Evolutionary conservation across 1,140 invertebrate genomes (phyloP), one percentile per base, ranked within the genome.

Genomic region (Stegodyphus dumicola): DNA sequence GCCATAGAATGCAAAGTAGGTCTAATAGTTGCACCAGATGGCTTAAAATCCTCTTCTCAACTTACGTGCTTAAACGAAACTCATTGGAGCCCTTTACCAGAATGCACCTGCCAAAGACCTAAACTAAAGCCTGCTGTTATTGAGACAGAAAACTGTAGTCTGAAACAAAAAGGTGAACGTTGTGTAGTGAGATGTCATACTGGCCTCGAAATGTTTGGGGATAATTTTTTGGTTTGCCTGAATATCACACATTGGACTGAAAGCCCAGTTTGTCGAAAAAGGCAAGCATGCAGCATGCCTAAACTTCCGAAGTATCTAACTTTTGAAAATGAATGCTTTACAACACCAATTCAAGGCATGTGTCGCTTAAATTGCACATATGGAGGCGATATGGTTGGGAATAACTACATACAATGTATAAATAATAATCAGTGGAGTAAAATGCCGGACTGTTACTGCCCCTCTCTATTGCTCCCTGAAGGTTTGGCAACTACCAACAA

Each of bases 361-460:
- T 81, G 70, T 51, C n/a, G 6, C 2, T 9, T 81, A 33, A 2
- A 52, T 0, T 74, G 79, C 15, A 65, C 51, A 53, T 49, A 65
- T 48, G n/a, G 11, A 18, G 70, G 56, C 15, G 33, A 74, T 18
- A 52, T 81, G 17, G 6, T 81, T 5, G 71, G 71, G 4, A 73
- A 53, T 17, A 65, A 17, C 5, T 52, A 65, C 54, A 74, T 81
- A n/a, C 11, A 15, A 60, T 81, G 70, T 13, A 53, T 65, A n/a
- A 52, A 74, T 74, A n/a, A 9, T 0, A 17, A 2, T 60, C 7
- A 53, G 10, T 81, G 79, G 79, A 18, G 7, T 10, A 6, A 9
- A 7, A 52, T 81, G 2, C 79, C 79, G 0, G n/a, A 81, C 1
- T 81, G 79, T 33, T 60, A 13, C 6, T 80, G 77, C 6, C 53